A percentile compares a stretch with the other conserved stretches of the same genome.
Evolutionary conservation across 2,888 invertebrate genomes (phyloP).

Genomic region (Trichacis sp.): DNA sequence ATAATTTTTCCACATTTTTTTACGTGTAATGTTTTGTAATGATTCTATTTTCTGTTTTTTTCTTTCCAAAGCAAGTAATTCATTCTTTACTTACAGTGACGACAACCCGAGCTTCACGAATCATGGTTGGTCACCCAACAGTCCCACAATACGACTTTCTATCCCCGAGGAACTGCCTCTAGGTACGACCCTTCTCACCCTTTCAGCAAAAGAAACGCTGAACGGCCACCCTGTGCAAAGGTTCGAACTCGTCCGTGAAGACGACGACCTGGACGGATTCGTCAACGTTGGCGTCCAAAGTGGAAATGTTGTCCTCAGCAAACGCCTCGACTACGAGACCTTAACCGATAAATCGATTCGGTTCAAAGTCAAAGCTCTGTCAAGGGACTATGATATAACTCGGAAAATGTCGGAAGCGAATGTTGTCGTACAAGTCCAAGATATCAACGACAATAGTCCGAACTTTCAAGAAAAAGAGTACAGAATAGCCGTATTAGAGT

Average conservation of each 20-base stretch:
- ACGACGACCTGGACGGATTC: constrained; percentile 59
- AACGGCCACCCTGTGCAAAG: constrained; percentile 75
- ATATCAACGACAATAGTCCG: constrained; percentile 85
- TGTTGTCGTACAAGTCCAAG: constrained; percentile 78
- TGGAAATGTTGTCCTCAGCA: constrained; percentile 81
- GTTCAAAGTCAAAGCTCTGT: constrained; percentile 70
- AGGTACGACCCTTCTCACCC: constrained; percentile 78
- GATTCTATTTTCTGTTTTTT: no score
- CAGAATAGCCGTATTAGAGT: constrained; percentile 79
- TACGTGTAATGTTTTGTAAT: no score
- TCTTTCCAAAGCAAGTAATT: no score
- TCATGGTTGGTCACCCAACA: constrained; percentile 79
- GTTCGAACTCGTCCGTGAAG: constrained; percentile 63
- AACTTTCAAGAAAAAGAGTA: constrained; percentile 78
- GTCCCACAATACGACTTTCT: constrained; percentile 76
- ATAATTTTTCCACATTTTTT: no score
- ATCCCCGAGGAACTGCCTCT: constrained; percentile 84
- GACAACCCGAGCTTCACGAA: constrained; percentile 82
- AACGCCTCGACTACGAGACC: constrained; percentile 82
- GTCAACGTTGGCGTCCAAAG: constrained; percentile 73
- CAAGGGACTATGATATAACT: constrained; percentile 65
- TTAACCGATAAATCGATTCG: constrained; percentile 71
- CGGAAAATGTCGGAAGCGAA: constrained; percentile 76
- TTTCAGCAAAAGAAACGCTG: constrained; percentile 80
- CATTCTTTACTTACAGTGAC: constrained; percentile 81